These are phyloP conservation scores for Melanotaenia pygmaea DNA, from an alignment of 2,797 vertebrate genomes.

Conservation along the genomic window DNA sequence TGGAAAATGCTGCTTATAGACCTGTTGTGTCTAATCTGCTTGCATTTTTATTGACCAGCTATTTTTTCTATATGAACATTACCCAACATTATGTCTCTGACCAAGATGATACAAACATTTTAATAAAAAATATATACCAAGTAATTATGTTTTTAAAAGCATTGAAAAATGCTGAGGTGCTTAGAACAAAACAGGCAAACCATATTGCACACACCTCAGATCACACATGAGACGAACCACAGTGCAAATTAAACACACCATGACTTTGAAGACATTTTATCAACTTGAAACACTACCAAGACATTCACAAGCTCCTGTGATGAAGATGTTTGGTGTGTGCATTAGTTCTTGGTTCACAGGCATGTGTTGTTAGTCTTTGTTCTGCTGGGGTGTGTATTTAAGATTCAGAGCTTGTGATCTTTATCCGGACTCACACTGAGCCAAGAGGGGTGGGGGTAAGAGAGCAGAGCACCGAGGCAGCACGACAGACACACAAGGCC, in stretches of 20 bases:
- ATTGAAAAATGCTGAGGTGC: background rate
- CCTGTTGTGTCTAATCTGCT: background rate
- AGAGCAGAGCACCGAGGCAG: slow-evolving; percentile 35
- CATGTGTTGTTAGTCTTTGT: slow-evolving; percentile 58
- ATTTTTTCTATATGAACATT: background rate
- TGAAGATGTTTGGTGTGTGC: slow-evolving; percentile 36
- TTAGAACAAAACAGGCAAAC: slow-evolving; percentile 22
- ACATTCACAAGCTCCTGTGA: slow-evolving; percentile 31
- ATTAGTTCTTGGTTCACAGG: slow-evolving; percentile 34
- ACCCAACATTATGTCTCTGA: slow-evolving; percentile 10
- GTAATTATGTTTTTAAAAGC: background rate
- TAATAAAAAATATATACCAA: background rate
- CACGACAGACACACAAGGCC: slow-evolving; percentile 39
- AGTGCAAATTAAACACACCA: slow-evolving; percentile 22
- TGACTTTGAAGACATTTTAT: slow-evolving; percentile 19
- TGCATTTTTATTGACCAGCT: slow-evolving; percentile 4
- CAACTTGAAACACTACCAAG: background rate
- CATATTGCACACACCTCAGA: background rate
- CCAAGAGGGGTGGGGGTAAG: slow-evolving; percentile 23
- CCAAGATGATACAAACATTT: background rate
- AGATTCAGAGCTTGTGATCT: slow-evolving; percentile 73
- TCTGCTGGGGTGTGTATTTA: slow-evolving; percentile 71
- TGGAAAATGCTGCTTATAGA: slow-evolving; percentile 3
- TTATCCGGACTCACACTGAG: slow-evolving; percentile 59
- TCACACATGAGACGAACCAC: slow-evolving; percentile 9